Conservation (phyloP, 1,140 invertebrate genomes). For the Parapsyche elsis region DNA sequence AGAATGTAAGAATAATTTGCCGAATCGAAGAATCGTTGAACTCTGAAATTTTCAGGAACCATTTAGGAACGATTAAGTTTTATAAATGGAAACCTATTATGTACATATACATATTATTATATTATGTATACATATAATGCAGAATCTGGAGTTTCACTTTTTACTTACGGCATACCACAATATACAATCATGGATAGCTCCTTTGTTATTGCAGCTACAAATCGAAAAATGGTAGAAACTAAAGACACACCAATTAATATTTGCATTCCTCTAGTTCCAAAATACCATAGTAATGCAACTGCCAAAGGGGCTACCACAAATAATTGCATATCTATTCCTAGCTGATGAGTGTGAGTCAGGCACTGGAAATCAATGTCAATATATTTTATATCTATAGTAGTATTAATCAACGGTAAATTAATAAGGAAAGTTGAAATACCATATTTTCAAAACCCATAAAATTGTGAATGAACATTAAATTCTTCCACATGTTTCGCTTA, state of each 20-base stretch:
- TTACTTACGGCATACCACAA: conserved; percentile 79
- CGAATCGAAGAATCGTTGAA: conserved; percentile 73
- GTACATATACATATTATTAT: too few species aligned
- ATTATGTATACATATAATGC: neutral
- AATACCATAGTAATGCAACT: conserved; percentile 75
- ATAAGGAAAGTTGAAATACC: conserved; percentile 60
- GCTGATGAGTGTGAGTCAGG: conserved; percentile 75
- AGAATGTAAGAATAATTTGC: conserved; percentile 76
- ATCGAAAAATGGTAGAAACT: conserved; percentile 73
- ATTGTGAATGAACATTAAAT: conserved; percentile 72
- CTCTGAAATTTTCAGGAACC: conserved; percentile 64
- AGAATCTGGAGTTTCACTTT: neutral
- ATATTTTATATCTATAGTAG: neutral
- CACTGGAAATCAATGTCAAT: conserved; percentile 66
- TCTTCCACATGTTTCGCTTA: conserved; percentile 72
- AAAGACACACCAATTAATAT: conserved; percentile 67
- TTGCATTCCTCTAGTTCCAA: conserved; percentile 68
- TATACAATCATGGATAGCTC: conserved; percentile 78
- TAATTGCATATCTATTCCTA: conserved; percentile 86
- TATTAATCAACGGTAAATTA: neutral
- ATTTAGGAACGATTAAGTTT: too few species aligned
- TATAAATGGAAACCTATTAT: too few species aligned
- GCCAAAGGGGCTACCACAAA: conserved; percentile 77
- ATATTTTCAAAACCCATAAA: conserved; percentile 73
- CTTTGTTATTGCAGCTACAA: conserved; percentile 72